Percentiles rank a stretch among this genome's conserved stretches.
Conservation (phyloP, 2,888 invertebrate genomes). For the Prosopocoilus inquinatus region DNA sequence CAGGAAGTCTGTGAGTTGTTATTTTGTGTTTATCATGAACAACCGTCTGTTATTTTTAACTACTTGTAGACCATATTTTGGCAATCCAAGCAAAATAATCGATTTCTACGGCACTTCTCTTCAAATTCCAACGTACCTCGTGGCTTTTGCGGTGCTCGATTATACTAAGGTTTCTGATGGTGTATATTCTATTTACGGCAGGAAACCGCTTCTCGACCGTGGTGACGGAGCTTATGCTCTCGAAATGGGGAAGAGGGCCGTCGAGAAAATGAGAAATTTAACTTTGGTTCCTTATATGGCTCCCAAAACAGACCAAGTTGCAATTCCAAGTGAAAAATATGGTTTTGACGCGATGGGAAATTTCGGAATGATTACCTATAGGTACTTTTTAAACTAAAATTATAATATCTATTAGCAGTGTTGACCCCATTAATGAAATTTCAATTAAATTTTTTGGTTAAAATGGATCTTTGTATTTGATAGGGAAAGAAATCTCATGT, state of each 20-base stretch:
- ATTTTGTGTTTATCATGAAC: too few relatives aligned
- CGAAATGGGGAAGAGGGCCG: constrained; percentile 9
- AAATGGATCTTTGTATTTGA: neutral
- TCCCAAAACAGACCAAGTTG: constrained; percentile 79
- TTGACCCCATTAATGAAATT: too few relatives aligned
- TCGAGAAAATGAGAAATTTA: constrained; percentile 54
- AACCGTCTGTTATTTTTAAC: too few relatives aligned
- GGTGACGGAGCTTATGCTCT: constrained; percentile 33
- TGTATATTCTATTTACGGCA: constrained; percentile 65
- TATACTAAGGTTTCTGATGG: constrained; percentile 48
- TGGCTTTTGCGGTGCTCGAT: constrained; percentile 77
- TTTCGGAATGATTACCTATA: constrained; percentile 84
- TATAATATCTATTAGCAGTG: too few relatives aligned
- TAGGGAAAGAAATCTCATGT: constrained; percentile 18
- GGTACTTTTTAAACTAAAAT: neutral
- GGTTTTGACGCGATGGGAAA: constrained; percentile 88
- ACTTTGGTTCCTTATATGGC: constrained; percentile 60
- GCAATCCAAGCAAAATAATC: neutral
- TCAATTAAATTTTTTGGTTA: neutral
- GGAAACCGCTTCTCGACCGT: constrained; percentile 65
- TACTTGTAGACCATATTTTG: neutral
- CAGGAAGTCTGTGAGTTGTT: neutral
- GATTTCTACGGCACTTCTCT: constrained; percentile 58
- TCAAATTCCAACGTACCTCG: constrained; percentile 77
- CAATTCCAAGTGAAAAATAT: constrained; percentile 70